phyloP scores from a whole-genome alignment of 1,140 invertebrate genomes.

The Ceratosolen solmsi region DNA sequence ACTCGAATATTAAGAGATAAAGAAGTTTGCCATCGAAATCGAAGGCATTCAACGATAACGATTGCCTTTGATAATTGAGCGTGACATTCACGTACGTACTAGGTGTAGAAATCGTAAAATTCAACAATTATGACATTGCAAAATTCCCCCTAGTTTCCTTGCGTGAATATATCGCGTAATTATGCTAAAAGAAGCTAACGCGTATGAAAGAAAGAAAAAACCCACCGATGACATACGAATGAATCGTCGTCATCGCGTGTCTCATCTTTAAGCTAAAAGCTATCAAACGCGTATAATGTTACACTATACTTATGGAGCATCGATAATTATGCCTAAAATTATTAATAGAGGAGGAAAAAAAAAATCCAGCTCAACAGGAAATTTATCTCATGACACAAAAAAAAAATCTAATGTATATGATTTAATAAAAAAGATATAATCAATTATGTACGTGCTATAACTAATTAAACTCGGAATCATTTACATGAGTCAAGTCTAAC shows the following conservation, averaged over 20 bases:
- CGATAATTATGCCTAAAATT: not conserved
- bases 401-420: not conserved
- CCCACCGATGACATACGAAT: not conserved
- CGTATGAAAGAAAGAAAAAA: not conserved
- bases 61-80: not conserved
- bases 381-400: slow-evolving; percentile 4
- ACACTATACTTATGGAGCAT: not conserved
- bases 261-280: not conserved
- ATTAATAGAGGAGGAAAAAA: no score
- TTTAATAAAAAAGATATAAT: slow-evolving; percentile 1
- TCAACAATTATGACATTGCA: not conserved
- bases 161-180: no score
- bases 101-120: not conserved
- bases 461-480: no score
- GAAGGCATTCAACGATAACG: no score
- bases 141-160: no score
- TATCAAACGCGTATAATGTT: not conserved
- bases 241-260: not conserved
- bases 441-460: not conserved
- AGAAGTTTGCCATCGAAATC: no score
- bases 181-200: no score
- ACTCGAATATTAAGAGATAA: not conserved
- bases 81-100: not conserved
- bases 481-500: no score
- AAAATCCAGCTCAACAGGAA: not conserved